phyloP scores from a whole-genome alignment of 2,888 invertebrate species.

The Polydrusus tereticollis region DNA sequence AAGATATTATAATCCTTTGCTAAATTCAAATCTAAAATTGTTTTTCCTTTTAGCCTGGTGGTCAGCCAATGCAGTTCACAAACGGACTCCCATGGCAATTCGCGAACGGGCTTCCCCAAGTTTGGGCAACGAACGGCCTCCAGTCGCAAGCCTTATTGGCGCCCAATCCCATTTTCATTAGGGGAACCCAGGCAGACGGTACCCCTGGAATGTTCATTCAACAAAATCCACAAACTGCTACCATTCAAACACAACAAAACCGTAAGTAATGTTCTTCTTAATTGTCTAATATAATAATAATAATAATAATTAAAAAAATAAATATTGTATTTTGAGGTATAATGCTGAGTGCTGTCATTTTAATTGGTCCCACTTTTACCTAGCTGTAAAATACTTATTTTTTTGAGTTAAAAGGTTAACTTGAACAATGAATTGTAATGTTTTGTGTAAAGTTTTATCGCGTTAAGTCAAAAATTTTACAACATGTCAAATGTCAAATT shows the following conservation, averaged over 20 bases:
- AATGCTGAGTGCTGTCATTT: too few species aligned
- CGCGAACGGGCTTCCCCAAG: constrained; percentile 74
- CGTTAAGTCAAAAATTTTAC: too few species aligned
- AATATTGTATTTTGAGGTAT: too few species aligned
- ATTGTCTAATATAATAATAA: too few species aligned
- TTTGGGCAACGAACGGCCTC: constrained; percentile 80
- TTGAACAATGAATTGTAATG: too few species aligned
- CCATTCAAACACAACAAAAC: constrained; percentile 77
- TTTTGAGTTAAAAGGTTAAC: too few species aligned
- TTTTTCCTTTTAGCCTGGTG: constrained; percentile 68
- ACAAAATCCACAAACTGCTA: constrained; percentile 77
- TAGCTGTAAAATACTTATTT: too few species aligned
- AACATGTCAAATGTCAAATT: too few species aligned
- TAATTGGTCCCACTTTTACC: too few species aligned
- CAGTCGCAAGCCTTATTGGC: constrained; percentile 79
- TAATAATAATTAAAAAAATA: too few species aligned
- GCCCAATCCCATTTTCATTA: constrained; percentile 86
- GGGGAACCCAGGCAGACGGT: constrained; percentile 83
- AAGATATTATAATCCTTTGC: too few species aligned
- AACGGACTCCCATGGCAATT: constrained; percentile 82
- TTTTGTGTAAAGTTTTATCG: too few species aligned
- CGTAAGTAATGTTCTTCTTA: constrained; percentile 68
- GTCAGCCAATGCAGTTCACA: constrained; percentile 82
- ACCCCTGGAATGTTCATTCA: constrained; percentile 85
- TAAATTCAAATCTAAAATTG: background rate